Conservation (phyloP, 2,888 invertebrate species). For the Mystacides longicornis region DNA sequence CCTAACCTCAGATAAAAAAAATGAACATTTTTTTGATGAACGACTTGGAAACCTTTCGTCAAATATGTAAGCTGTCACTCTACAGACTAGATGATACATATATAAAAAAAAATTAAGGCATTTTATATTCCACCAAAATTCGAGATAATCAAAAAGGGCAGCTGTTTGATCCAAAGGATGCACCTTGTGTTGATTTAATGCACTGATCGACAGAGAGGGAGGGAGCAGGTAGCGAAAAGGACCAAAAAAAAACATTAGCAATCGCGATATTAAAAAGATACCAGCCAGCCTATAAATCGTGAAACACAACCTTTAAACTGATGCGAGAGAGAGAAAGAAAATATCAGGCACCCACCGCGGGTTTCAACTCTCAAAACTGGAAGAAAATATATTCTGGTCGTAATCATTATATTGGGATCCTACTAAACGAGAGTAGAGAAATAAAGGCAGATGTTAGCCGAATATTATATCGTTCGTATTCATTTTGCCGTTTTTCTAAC, state of each 20-base stretch:
- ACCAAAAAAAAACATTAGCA: conserved; percentile 14
- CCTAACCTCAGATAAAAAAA: too few species aligned
- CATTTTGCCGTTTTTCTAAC: too few species aligned
- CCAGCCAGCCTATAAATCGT: conserved; percentile 13
- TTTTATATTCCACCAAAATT: conserved; percentile 19
- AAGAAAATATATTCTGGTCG: too few species aligned
- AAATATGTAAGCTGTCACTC: conserved; percentile 8
- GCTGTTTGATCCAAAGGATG: conserved; percentile 24
- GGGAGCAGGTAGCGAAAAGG: conserved; percentile 26
- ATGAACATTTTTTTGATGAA: conserved; percentile 14
- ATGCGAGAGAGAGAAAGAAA: conserved; percentile 5
- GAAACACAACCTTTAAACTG: background rate
- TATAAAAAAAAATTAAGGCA: conserved; percentile 4
- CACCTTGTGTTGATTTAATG: conserved; percentile 27
- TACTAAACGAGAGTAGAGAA: too few species aligned
- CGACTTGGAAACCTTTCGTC: conserved; percentile 15
- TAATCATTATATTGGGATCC: too few species aligned
- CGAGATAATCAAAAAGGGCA: conserved; percentile 24
- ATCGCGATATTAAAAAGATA: conserved; percentile 6
- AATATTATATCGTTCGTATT: too few species aligned
- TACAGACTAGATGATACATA: background rate
- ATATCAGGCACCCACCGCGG: conserved; percentile 5
- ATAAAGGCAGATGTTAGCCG: too few species aligned
- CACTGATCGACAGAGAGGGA: conserved; percentile 10
- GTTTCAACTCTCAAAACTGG: too few species aligned